Base-by-base conservation (phyloP, 2,888 invertebrate genomes). In the Pterobdella sp. region DNA sequence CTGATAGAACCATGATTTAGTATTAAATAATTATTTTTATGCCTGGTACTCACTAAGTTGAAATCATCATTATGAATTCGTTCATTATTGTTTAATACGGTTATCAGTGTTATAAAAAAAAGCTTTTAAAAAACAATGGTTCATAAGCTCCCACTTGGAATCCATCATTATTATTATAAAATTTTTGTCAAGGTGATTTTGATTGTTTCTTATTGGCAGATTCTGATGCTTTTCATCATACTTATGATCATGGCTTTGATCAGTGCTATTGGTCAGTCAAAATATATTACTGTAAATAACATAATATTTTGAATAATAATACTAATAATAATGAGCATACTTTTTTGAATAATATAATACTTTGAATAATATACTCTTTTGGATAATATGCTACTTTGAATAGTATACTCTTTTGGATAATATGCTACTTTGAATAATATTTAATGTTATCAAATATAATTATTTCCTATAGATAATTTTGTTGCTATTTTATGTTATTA, bases 181-280 rank as follows among this genome's bases (percentile, higher is more conserved):
- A n/a, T n/a, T n/a, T n/a, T n/a, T n/a, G n/a, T n/a, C n/a, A n/a
- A n/a, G n/a, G n/a, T n/a, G n/a, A n/a, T n/a, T n/a, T n/a, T n/a
- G n/a, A n/a, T n/a, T n/a, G n/a, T n/a, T n/a, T n/a, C n/a, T n/a
- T n/a, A n/a, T n/a, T n/a, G n/a, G n/a, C n/a, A 87, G 87, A 97
- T 97, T 81, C 87, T 98, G 80, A 89, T 95, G 88, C 87, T 99
- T 80, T 97, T 98, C 87, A 88, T 91, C 78, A 90, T 96, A 79
- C 88, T 99, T 80, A 88, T 97, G 79, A 86, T 90, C 72, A 88
- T 98, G 83, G 93, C 95, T 80, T 86, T 97, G 81, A 86, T 94
- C 74, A 94, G 94, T 82, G 91, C 96, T 34, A 87, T 90, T 78
- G 94, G 71, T n/a, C 22, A 26, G 60, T 56, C 22, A 42, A 22